A percentile compares a stretch with the other conserved stretches of the same genome.
Conservation (phyloP, 1,140 invertebrate species). For the Centruroides sculpturatus region DNA sequence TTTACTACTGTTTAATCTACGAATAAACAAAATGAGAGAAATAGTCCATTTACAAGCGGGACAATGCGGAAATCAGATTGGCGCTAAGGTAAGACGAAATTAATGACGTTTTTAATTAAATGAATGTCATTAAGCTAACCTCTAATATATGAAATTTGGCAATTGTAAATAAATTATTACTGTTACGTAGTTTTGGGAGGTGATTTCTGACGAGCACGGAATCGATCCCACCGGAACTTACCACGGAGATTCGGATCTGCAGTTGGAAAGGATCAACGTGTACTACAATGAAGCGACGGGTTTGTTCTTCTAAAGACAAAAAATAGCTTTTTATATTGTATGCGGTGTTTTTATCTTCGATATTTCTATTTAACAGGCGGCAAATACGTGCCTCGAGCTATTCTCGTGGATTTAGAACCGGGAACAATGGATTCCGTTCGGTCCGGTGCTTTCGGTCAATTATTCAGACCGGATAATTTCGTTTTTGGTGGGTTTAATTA, state of each 20-base stretch:
- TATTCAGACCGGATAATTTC: constrained; percentile 34
- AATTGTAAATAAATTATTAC: too few species aligned
- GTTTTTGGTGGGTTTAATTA: constrained; percentile 78
- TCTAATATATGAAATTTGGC: too few species aligned
- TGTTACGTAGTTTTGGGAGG: too few species aligned
- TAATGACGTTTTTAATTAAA: too few species aligned
- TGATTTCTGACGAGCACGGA: constrained; percentile 30
- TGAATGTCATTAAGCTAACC: too few species aligned
- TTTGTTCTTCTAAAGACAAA: constrained; percentile 49
- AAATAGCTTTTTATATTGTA: too few species aligned
- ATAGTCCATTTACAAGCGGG: too few species aligned
- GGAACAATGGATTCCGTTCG: constrained; percentile 89
- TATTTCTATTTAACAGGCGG: constrained; percentile 38
- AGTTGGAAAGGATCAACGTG: constrained; percentile 26
- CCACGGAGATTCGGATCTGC: constrained; percentile 30
- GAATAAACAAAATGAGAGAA: too few species aligned
- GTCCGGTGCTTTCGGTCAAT: constrained; percentile 64
- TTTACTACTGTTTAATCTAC: too few species aligned
- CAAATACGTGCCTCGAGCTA: constrained; percentile 76
- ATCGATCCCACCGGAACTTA: constrained; percentile 37
- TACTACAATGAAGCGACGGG: constrained; percentile 45
- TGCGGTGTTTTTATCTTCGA: too few species aligned
- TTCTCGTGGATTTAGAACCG: constrained; percentile 82
- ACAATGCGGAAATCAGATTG: too few species aligned
- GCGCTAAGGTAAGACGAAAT: too few species aligned